Base-by-base conservation (phyloP, 1,140 invertebrate species). In the Lordiphosa stackelbergi region DNA sequence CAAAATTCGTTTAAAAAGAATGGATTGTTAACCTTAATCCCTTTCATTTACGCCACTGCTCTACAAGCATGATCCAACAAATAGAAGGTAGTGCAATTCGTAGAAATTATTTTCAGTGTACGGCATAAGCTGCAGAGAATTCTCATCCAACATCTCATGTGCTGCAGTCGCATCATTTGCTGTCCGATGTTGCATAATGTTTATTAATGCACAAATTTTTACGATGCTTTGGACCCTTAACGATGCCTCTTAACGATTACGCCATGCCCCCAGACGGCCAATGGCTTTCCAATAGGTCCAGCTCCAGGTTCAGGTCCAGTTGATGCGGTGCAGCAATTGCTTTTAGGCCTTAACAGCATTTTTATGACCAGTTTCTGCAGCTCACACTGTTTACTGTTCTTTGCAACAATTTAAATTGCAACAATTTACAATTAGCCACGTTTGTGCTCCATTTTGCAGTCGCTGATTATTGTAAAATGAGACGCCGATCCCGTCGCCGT, bases 381-480 rank as follows among this genome's bases (percentile, higher is more conserved):
- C 45, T 42, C 24, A 36, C n/a, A 40, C 51, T 58, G 61, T 71
- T 60, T 73, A 72, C 77, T 63, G 69, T 81, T 75, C 37, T 53
- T 49, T 58, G 57, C 57, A 77, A 77, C 77, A 83, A 83, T 83
- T 83, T 83, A 66, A 83, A 83, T 83, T 83, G 77, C 77, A 73
- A 77, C 77, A 83, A 73, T 83, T 83, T 83, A 69, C 77, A 83
- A 83, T 83, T 83, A 83, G 78, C 77, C 77, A 83, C 77, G 78
- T 77, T 73, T 83, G 72, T 83, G 77, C 77, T 77, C 77, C 69
- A 83, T 77, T 83, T 81, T 75, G 73, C 55, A 83, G 77, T 72
- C 57, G 72, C 62, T 70, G 61, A 69, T 62, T 71, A 70, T 61
- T 69, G 66, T 73, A 66, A 73, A 72, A 72, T 72, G 69, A 72